Evolutionary conservation across 2,113 vertebrate genomes (phyloP).

Genomic region (Desmodus rotundus): DNA sequence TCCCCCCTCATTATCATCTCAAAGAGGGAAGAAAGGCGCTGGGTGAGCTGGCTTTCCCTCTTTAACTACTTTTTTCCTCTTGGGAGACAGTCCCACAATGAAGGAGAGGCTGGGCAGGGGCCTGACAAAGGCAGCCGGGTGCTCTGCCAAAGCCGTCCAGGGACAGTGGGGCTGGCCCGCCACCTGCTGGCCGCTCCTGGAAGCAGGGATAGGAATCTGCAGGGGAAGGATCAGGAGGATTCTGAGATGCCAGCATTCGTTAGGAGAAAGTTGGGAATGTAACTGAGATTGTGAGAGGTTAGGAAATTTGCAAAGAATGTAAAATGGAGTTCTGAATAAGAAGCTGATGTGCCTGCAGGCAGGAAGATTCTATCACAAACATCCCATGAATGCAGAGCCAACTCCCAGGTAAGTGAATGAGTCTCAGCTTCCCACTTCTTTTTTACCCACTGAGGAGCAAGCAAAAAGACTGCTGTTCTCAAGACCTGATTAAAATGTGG

Average conservation of each 20-base stretch:
- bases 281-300: neutral
- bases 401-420: neutral
- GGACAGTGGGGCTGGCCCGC: constrained; percentile 61
- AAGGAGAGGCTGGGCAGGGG: neutral
- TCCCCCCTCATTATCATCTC: constrained; percentile 40
- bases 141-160: neutral
- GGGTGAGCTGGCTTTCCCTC: neutral
- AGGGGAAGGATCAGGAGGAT: neutral
- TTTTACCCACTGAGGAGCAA: neutral
- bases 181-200: constrained; percentile 76
- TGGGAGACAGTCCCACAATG: constrained; percentile 16
- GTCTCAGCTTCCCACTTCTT: neutral
- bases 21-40: neutral
- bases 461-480: neutral
- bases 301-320: neutral
- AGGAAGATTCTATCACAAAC: neutral
- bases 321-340: neutral
- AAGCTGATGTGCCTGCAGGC: neutral
- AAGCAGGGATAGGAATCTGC: neutral
- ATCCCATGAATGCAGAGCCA: neutral
- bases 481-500: neutral
- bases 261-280: neutral
- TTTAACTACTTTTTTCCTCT: neutral
- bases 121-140: neutral
- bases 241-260: neutral